Percentiles rank a stretch among this genome's conserved stretches.
Evolutionary conservation across 2,113 vertebrate genomes (phyloP).

Genomic region (Albula goreensis): DNA sequence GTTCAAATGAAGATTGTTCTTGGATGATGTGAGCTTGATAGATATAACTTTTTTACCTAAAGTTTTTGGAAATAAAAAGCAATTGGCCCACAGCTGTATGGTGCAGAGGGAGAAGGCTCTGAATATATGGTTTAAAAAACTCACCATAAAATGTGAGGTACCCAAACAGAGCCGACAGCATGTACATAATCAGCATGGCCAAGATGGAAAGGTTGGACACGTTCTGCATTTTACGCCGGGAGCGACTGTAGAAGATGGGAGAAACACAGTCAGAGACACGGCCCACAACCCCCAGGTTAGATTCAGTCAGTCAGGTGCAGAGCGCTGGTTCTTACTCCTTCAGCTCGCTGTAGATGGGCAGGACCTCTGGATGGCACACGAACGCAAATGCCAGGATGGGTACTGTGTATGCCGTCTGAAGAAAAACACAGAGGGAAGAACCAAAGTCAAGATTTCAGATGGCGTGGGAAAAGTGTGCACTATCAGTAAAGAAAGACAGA

Average conservation of each 20-base stretch:
- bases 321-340: constrained; percentile 81
- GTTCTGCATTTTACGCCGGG: constrained; percentile 85
- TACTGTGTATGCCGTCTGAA: constrained; percentile 92
- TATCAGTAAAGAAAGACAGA: neutral
- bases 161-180: constrained; percentile 89
- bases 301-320: neutral
- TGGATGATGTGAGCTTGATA: too few relatives aligned
- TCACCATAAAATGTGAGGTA: constrained; percentile 95
- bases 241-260: constrained; percentile 70
- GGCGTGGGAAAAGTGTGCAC: neutral
- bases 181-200: constrained; percentile 93
- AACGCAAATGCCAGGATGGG: constrained; percentile 97
- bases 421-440: constrained; percentile 52
- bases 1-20: too few relatives aligned
- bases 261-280: neutral
- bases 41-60: too few relatives aligned
- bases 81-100: too few relatives aligned
- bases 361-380: constrained; percentile 95
- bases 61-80: too few relatives aligned
- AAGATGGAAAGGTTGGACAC: constrained; percentile 93
- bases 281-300: neutral
- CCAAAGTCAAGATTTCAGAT: neutral
- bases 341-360: constrained; percentile 98
- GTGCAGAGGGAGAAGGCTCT: neutral
- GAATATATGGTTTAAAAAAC: constrained; percentile 15